Evolutionary conservation across 1,140 invertebrate genomes (phyloP).

Genomic region (Drosophila tsacasi): DNA sequence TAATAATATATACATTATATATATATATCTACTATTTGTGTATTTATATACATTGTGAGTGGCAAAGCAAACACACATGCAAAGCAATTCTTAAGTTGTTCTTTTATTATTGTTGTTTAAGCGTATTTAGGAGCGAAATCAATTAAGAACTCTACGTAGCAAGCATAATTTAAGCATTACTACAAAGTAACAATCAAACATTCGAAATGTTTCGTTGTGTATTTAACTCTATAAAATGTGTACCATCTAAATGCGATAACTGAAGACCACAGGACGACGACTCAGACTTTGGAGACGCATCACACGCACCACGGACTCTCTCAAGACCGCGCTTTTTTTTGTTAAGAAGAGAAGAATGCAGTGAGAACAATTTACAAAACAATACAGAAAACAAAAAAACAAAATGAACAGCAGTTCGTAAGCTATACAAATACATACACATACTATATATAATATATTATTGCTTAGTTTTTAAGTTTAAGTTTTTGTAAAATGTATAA

Average conservation of each 20-base stretch:
- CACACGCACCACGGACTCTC: conserved; percentile 15
- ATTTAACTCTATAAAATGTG: conserved; percentile 26
- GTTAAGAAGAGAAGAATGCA: background rate
- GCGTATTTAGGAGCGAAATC: conserved; percentile 22
- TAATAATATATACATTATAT: conserved; percentile 28
- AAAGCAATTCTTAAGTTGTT: conserved; percentile 47
- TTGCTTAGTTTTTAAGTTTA: conserved; percentile 50
- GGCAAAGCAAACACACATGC: conserved; percentile 28
- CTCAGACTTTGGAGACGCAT: conserved; percentile 11
- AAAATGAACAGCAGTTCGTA: conserved; percentile 30
- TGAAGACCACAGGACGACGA: conserved; percentile 1
- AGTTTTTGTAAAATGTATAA: conserved; percentile 68
- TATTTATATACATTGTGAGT: conserved; percentile 52
- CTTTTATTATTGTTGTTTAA: conserved; percentile 51
- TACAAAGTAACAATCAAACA: conserved; percentile 50
- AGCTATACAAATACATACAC: conserved; percentile 26
- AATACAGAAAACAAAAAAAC: conserved; percentile 11
- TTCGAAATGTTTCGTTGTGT: conserved; percentile 57
- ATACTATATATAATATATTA: conserved; percentile 27
- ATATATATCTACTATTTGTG: background rate
- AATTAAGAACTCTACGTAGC: conserved; percentile 19
- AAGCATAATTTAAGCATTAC: conserved; percentile 26
- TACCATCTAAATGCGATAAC: conserved; percentile 2
- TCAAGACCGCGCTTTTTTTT: conserved; percentile 3
- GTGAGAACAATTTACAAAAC: conserved; percentile 13